Evolutionary conservation across 2,113 vertebrate species (phyloP).

Genomic region (Laterallus jamaicensis): DNA sequence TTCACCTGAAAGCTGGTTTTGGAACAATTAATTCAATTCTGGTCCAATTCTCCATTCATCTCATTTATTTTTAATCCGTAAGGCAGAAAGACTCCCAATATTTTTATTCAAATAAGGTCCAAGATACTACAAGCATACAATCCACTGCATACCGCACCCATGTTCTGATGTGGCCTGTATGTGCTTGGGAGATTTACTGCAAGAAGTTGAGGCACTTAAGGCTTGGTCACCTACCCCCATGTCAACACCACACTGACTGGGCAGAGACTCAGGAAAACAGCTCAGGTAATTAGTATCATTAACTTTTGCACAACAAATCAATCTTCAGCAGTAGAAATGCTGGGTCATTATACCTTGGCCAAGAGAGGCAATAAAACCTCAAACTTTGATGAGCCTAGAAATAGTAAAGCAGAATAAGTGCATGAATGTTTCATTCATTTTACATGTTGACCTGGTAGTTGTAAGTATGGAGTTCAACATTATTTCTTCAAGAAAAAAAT

Average conservation of each 20-base stretch:
- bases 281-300: not conserved
- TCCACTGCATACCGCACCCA: not conserved
- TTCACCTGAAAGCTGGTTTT: not conserved
- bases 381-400: not conserved
- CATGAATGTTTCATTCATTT: not conserved
- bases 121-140: not conserved
- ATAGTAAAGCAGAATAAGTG: not conserved
- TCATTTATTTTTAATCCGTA: not conserved
- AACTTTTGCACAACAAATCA: not conserved
- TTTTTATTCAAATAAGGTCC: not conserved
- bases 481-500: not conserved
- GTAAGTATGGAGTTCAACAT: not conserved
- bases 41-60: not conserved
- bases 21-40: not conserved
- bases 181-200: not conserved
- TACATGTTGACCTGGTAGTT: not conserved
- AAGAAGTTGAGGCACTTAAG: not conserved
- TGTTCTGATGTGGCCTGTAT: not conserved
- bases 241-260: not conserved
- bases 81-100: not conserved
- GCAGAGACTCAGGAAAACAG: not conserved
- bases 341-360: not conserved
- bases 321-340: not conserved
- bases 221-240: not conserved
- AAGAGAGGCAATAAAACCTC: not conserved